Percentiles rank a stretch among this genome's conserved stretches.
These are phyloP conservation scores for Zoanthus gigantus DNA, from an alignment of 92 coral and sea anemone species.

Conservation along the genomic window DNA sequence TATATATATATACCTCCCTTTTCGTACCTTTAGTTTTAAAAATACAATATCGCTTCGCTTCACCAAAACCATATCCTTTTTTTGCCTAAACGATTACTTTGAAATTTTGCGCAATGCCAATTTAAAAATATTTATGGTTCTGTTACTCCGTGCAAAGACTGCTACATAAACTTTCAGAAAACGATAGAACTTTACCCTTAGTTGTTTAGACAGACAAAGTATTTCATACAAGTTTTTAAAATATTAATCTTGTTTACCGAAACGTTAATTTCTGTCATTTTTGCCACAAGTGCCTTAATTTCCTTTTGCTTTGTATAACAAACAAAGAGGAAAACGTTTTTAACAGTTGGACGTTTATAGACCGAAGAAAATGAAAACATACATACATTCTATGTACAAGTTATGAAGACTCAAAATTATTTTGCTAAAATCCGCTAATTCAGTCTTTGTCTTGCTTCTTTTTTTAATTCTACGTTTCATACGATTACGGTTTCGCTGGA, in stretches of 20 bases:
- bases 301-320: not conserved
- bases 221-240: not conserved
- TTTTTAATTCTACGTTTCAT: not conserved
- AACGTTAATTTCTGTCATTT: not conserved
- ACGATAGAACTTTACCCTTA: too few species aligned
- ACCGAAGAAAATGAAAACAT: not conserved
- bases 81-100: too few species aligned
- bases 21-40: too few species aligned
- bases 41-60: too few species aligned
- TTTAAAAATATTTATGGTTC: too few species aligned
- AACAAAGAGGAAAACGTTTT: not conserved
- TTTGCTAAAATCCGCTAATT: not conserved
- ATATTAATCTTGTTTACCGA: not conserved
- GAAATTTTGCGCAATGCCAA: too few species aligned
- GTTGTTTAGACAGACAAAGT: too few species aligned
- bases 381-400: not conserved
- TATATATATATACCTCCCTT: too few species aligned
- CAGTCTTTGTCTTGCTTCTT: not conserved
- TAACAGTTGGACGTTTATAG: not conserved
- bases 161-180: too few species aligned
- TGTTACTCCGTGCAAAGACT: too few species aligned
- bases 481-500: not conserved
- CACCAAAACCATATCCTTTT: too few species aligned
- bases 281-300: not conserved
- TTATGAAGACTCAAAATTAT: not conserved